Evolutionary conservation across 1,140 invertebrate genomes (phyloP).

Genomic region (Conus ventricosus): DNA sequence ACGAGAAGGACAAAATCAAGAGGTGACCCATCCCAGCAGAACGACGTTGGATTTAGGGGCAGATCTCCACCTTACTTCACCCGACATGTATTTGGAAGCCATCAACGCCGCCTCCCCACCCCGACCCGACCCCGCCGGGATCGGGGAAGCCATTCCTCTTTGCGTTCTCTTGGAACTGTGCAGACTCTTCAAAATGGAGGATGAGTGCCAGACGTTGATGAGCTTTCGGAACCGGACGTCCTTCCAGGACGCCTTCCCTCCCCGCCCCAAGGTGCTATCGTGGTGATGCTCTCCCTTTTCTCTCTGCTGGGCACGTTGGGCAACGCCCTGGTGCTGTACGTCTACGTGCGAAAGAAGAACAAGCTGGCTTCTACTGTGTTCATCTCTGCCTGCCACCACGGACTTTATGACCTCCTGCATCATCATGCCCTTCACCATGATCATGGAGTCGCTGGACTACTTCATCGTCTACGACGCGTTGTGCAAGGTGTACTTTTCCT

Average conservation of each 20-base stretch:
- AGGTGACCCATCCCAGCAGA: background rate
- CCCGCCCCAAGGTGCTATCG: constrained; percentile 44
- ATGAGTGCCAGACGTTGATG: background rate
- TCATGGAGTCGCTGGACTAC: constrained; percentile 58
- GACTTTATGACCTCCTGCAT: constrained; percentile 68
- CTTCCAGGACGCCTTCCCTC: background rate
- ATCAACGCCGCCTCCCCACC: background rate
- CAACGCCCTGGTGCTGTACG: constrained; percentile 71
- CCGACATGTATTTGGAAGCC: background rate
- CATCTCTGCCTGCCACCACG: constrained; percentile 71
- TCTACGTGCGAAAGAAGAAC: constrained; percentile 68
- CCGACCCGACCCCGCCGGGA: background rate
- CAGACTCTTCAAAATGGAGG: background rate
- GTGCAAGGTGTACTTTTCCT: constrained; percentile 72
- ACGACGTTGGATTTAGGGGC: no score
- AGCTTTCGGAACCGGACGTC: constrained; percentile 1
- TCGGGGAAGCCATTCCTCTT: background rate
- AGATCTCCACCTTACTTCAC: background rate
- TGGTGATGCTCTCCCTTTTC: constrained; percentile 62
- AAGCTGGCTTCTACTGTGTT: constrained; percentile 72
- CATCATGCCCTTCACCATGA: constrained; percentile 68
- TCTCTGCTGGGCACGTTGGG: constrained; percentile 66
- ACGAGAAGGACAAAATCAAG: background rate
- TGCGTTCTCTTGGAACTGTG: constrained; percentile 9
- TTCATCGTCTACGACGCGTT: constrained; percentile 55